Conservation (phyloP, 2,113 vertebrate species). For the Toxotes jaculatrix region DNA sequence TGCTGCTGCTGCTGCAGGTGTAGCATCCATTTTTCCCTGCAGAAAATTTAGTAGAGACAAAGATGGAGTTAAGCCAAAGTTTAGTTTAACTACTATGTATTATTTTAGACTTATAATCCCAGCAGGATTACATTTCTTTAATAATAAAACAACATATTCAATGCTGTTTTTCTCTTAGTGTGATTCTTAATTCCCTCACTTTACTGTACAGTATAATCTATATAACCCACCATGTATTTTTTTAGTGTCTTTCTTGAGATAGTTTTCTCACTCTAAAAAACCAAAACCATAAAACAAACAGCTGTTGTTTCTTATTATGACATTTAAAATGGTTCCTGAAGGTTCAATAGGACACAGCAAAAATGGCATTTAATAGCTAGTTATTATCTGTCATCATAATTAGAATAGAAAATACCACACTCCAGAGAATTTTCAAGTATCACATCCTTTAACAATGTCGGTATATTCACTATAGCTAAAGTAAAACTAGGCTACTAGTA, state of each 20-base stretch:
- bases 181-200: not conserved
- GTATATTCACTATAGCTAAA: not conserved
- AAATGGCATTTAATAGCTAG: not conserved
- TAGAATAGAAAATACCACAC: not conserved
- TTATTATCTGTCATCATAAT: not conserved
- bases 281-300: slow-evolving; percentile 7
- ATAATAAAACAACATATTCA: too few species aligned
- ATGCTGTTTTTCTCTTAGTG: not conserved
- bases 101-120: not conserved
- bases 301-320: not conserved
- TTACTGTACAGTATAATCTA: not conserved
- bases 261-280: not conserved
- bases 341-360: not conserved
- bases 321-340: not conserved
- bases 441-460: not conserved
- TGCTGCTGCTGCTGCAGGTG: slow-evolving; percentile 79
- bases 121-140: not conserved
- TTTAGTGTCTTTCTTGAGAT: not conserved
- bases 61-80: not conserved
- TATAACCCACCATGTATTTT: not conserved
- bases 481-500: not conserved
- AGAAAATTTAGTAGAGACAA: slow-evolving; percentile 33
- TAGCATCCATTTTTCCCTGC: slow-evolving; percentile 86
- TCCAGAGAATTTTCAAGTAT: not conserved
- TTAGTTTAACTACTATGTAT: not conserved